Base-by-base conservation (phyloP, 2,888 invertebrate genomes). In the Eurytoma californica region DNA sequence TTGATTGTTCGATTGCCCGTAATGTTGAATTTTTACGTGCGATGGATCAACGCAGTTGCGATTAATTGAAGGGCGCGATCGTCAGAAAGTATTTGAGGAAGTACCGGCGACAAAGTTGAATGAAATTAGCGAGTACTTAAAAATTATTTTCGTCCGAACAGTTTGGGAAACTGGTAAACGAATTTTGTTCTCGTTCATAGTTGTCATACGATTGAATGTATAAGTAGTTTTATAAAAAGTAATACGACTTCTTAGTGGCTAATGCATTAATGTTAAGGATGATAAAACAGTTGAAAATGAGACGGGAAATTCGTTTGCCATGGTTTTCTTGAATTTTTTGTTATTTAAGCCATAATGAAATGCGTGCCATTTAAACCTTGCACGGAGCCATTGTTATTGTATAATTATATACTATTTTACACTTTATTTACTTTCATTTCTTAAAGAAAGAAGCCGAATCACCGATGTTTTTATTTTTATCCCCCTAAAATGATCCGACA, bases 351-450 rank as follows among this genome's bases (percentile, higher is more conserved):
- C 80, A 80, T 78, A 69, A 77, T 66, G 9, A 80, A 73, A 24
- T 57, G 67, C 78, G 80, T 81, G 80, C 77, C 80, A 78, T 81
- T 78, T 68, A 55, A 67, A 68, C 68, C 30, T 72, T 20, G 80
- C 80, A 75, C 78, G 72, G 65, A 65, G 75, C 78, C 72, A 78
- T 76, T 81, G 78, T 72, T 81, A 53, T 76, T 78, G 20, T 65
- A 58, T 47, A 63, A 65, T 61, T 75, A 30, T n/a, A 67, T 80
- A 60, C 24, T 72, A 18, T 81, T 78, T 72, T 72, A 69, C 53
- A 13, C 49, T 53, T 63, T 18, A 14, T 65, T 51, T 65, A 68
- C 57, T 70, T 60, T 79, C 79, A 72, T 55, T 66, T 18, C 61
- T 68, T 65, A 39, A 39, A 63, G 47, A 72, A 72, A 47, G 58